Evolutionary conservation across 1,140 invertebrate genomes (phyloP), one percentile per base, ranked within the genome.

Genomic region (Bombus impatiens): DNA sequence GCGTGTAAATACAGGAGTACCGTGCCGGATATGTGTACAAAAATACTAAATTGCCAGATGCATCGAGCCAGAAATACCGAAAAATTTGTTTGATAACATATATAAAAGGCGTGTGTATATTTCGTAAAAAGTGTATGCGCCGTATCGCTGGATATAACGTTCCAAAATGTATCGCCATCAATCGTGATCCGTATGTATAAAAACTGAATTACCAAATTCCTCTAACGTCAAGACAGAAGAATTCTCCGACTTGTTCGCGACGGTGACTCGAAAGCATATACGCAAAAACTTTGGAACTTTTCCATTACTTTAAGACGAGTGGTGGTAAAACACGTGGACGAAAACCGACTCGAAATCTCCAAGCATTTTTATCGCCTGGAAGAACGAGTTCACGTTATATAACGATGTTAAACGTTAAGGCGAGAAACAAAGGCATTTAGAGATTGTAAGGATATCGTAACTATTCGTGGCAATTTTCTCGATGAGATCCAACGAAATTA

Each of bases 201-300:
- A 78, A 78, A 53, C 81, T 32, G 82, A 81, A 84, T 88, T 81
- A 88, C 75, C 6, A 35, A 68, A 40, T 76, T 78, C 68, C 35
- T 78, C 44, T 42, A 47, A 28, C 83, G n/a, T 92, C 42, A 83
- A 47, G 35, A 32, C 42, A 1, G 71, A 79, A 82, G 62, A 86
- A 88, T 86, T 78, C 79, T 67, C 65, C 67, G 83, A 42, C 65
- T 81, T 53, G 35, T 42, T 42, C 1, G 0, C 65, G 32, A 67
- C 76, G 8, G 35, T 13, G 76, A 59, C 70, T 75, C 15, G 22
- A n/a, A 68, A 86, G 74, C 25, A 40, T 40, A 35, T 42, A 35
- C 77, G n/a, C 76, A 87, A 90, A 90, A 89, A 90, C 80, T 89
- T 90, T 84, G 88, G 77, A 90, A 86, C 80, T 74, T 87, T 87